phyloP scores from a whole-genome alignment of 2,797 vertebrate genomes.

The Novumbra hubbsi region DNA sequence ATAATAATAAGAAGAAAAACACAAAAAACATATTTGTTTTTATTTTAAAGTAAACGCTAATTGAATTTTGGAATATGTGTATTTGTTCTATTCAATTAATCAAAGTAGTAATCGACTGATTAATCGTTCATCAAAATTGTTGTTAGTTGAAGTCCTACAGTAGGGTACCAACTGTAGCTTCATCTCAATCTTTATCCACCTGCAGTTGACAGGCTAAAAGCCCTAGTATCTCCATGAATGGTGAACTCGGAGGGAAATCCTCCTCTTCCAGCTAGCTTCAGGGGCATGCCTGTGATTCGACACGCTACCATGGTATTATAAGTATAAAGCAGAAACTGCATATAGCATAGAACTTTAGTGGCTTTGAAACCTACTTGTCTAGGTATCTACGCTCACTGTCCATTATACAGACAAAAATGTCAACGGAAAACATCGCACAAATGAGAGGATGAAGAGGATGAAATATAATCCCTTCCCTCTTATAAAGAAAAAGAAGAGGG shows the following conservation, averaged over 20 bases:
- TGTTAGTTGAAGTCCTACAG: too few relatives aligned
- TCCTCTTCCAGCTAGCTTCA: background rate
- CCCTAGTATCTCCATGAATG: background rate
- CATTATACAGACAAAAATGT: background rate
- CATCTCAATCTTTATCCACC: constrained; percentile 2
- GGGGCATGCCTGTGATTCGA: background rate
- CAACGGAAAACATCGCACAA: background rate
- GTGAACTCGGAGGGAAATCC: background rate
- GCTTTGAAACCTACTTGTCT: background rate
- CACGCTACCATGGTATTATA: background rate
- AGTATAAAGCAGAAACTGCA: background rate
- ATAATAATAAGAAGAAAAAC: too few relatives aligned
- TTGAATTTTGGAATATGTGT: too few relatives aligned
- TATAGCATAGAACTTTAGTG: background rate
- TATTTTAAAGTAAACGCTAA: too few relatives aligned
- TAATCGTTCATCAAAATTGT: too few relatives aligned
- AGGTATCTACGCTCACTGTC: background rate
- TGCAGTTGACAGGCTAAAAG: background rate
- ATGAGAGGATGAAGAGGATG: background rate
- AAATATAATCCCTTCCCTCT: background rate
- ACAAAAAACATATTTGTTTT: too few relatives aligned
- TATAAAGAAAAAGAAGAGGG: background rate
- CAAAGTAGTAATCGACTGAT: too few relatives aligned
- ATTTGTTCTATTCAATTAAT: too few relatives aligned
- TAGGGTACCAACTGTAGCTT: background rate